phyloP scores from a whole-genome alignment of 2,888 invertebrate genomes.

The Cephus pygmeus region DNA sequence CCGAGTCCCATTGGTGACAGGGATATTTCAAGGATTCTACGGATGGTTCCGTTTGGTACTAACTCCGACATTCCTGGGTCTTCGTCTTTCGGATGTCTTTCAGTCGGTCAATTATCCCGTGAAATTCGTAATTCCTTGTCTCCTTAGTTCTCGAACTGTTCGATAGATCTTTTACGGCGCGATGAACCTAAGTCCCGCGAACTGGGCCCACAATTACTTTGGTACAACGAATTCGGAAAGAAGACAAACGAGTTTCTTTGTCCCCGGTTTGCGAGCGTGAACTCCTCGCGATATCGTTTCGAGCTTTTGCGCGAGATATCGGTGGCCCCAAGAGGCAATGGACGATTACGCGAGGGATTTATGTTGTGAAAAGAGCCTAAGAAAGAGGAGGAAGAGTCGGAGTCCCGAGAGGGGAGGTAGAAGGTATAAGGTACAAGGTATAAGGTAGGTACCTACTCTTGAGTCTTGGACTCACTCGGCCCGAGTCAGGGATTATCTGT shows the following conservation, averaged over 20 bases:
- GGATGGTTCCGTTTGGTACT: neutral
- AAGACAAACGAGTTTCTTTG: neutral
- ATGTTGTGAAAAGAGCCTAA: constrained; percentile 33
- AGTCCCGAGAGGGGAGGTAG: constrained; percentile 26
- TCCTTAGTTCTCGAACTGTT: neutral
- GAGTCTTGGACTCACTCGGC: constrained; percentile 20
- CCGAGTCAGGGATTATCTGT: constrained; percentile 25
- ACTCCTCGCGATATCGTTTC: neutral
- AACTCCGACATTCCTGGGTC: neutral
- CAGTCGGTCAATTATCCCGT: neutral
- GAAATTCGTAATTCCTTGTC: neutral
- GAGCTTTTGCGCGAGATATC: constrained; percentile 6
- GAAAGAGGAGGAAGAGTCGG: constrained; percentile 27
- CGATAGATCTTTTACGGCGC: neutral
- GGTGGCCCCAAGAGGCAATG: constrained; percentile 4
- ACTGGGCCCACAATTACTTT: neutral
- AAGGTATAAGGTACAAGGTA: constrained; percentile 36
- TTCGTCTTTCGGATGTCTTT: neutral
- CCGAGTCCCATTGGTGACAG: neutral
- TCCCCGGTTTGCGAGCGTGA: neutral
- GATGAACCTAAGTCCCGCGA: neutral
- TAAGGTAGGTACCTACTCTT: constrained; percentile 28
- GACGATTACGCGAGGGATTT: neutral
- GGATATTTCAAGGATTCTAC: neutral
- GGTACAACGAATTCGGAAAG: neutral